A percentile compares a stretch with the other conserved stretches of the same genome.
phyloP scores from a whole-genome alignment of 1,140 invertebrate genomes.

The Mactra quadrangularis region DNA sequence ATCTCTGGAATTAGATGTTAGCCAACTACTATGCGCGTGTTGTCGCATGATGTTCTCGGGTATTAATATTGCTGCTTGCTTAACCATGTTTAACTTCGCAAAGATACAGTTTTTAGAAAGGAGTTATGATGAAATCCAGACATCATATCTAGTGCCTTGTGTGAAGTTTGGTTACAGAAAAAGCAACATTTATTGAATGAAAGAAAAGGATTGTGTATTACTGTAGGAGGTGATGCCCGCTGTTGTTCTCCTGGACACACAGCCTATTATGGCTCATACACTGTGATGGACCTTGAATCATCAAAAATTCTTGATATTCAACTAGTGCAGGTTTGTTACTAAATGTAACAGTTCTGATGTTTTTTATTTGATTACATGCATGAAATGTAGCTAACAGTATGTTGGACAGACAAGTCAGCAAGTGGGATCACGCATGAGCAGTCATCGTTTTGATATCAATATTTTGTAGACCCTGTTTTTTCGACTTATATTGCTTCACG shows the following conservation, averaged over 20 bases:
- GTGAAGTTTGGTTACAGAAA: not conserved
- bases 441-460: too few relatives aligned
- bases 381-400: too few relatives aligned
- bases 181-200: not conserved
- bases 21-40: too few relatives aligned
- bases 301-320: not conserved
- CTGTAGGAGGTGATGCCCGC: constrained; percentile 45
- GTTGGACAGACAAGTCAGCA: too few relatives aligned
- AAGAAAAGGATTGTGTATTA: not conserved
- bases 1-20: too few relatives aligned
- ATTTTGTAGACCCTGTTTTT: too few relatives aligned
- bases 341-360: not conserved
- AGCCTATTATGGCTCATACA: constrained; percentile 58
- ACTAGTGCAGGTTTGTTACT: not conserved
- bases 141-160: not conserved
- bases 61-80: not conserved
- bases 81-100: constrained; percentile 22
- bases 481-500: too few relatives aligned
- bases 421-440: too few relatives aligned
- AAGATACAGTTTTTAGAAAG: not conserved
- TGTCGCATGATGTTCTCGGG: constrained; percentile 38
- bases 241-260: constrained; percentile 48
- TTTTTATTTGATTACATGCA: too few relatives aligned
- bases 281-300: constrained; percentile 21
- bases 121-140: constrained; percentile 35